Evolutionary conservation across 2,797 vertebrate species (phyloP).

Genomic region (Clarias laeviceps): DNA sequence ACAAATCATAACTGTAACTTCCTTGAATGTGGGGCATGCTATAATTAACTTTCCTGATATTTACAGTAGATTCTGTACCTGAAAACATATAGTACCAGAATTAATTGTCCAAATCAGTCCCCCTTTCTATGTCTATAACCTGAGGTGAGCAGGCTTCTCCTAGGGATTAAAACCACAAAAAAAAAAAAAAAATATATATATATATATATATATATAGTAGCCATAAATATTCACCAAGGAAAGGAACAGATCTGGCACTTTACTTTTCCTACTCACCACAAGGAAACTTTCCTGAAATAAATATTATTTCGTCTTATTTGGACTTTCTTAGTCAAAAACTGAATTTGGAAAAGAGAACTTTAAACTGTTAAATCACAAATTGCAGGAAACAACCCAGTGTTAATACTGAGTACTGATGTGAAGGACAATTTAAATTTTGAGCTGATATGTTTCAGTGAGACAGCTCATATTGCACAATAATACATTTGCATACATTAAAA

Average conservation of each 20-base stretch:
- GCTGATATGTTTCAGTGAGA: background rate
- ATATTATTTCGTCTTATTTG: slow-evolving; percentile 40
- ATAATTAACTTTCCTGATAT: slow-evolving; percentile 8
- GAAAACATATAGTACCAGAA: slow-evolving; percentile 42
- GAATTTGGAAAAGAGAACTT: background rate
- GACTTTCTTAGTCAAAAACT: slow-evolving; percentile 9
- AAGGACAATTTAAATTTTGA: background rate
- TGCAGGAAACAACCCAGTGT: background rate
- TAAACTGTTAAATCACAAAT: slow-evolving; percentile 16
- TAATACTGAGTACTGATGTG: slow-evolving; percentile 21
- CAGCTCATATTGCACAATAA: background rate
- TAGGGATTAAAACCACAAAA: slow-evolving; percentile 40
- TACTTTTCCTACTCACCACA: slow-evolving; percentile 26
- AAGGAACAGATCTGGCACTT: slow-evolving; percentile 33
- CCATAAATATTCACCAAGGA: slow-evolving; percentile 40
- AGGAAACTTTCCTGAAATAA: slow-evolving; percentile 45
- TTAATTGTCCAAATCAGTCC: slow-evolving; percentile 46
- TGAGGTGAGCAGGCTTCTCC: background rate
- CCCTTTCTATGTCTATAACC: background rate
- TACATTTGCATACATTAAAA: background rate
- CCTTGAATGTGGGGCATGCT: background rate
- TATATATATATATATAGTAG: slow-evolving; percentile 32
- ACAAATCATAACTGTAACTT: slow-evolving; percentile 18
- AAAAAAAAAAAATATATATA: slow-evolving; percentile 48
- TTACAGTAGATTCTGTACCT: slow-evolving; percentile 16